Evolutionary conservation across 2,888 invertebrate species (phyloP).

Genomic region (Amiota mariae): DNA sequence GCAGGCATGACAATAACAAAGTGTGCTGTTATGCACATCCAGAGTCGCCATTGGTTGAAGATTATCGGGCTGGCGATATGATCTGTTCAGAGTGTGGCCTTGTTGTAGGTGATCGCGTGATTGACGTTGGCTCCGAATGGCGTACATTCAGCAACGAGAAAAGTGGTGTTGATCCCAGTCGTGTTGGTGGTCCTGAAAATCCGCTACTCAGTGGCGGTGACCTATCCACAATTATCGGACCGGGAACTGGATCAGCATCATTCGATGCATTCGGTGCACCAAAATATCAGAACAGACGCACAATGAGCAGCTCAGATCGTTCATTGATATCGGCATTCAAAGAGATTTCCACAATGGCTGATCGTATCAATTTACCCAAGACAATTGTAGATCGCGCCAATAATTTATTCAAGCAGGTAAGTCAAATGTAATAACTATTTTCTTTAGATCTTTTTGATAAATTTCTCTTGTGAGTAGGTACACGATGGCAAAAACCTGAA

Average conservation of each 20-base stretch:
- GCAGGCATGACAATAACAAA: slow-evolving; percentile 77
- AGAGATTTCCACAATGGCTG: slow-evolving; percentile 98
- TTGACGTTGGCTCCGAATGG: slow-evolving; percentile 99
- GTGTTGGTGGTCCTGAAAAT: slow-evolving; percentile 99
- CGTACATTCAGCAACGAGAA: slow-evolving; percentile 99
- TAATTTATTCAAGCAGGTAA: slow-evolving; percentile 95
- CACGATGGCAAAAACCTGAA: slow-evolving; percentile 97
- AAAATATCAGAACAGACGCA: slow-evolving; percentile 83
- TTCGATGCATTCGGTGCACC: slow-evolving; percentile 90
- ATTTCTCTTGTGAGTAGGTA: slow-evolving; percentile 74
- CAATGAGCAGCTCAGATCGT: slow-evolving; percentile 95
- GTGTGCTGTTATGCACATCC: slow-evolving; percentile 96
- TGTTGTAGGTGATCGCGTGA: slow-evolving; percentile 99
- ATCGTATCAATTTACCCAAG: slow-evolving; percentile 95
- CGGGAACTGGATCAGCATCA: slow-evolving; percentile 84
- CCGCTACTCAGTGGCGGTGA: slow-evolving; percentile 96
- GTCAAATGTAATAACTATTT: neutral
- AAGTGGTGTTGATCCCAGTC: slow-evolving; percentile 96
- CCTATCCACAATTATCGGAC: slow-evolving; percentile 95
- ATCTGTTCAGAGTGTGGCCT: slow-evolving; percentile 99
- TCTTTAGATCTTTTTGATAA: neutral
- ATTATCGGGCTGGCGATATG: slow-evolving; percentile 96
- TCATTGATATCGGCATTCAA: slow-evolving; percentile 96
- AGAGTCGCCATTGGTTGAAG: slow-evolving; percentile 96
- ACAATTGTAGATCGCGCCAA: slow-evolving; percentile 98